These are phyloP conservation scores for Poeciliopsis presidionis DNA, from an alignment of 2,797 vertebrate species.

Conservation along the genomic window DNA sequence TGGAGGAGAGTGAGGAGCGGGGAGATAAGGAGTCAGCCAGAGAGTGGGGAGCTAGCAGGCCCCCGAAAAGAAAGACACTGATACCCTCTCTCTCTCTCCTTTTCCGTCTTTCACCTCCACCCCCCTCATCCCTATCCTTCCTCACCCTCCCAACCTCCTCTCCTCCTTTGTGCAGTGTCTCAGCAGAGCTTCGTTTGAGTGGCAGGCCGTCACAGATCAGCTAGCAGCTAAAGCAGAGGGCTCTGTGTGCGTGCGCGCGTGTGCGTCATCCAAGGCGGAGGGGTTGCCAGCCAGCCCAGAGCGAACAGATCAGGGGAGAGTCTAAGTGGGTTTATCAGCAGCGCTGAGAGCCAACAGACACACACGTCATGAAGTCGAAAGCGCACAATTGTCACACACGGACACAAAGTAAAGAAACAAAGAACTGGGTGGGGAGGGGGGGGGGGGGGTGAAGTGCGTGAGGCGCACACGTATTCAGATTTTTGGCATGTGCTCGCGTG, in stretches of 20 bases:
- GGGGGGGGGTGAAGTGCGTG: slow-evolving; percentile 15
- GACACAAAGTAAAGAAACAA: slow-evolving; percentile 65
- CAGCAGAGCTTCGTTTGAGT: slow-evolving; percentile 94
- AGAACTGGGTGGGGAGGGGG: slow-evolving; percentile 24
- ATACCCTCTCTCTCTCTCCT: slow-evolving; percentile 60
- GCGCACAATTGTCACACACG: slow-evolving; percentile 53
- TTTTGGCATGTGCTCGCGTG: slow-evolving; percentile 48
- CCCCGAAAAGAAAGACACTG: slow-evolving; percentile 73
- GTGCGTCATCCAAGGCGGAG: slow-evolving; percentile 74
- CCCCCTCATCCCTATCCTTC: slow-evolving; percentile 64
- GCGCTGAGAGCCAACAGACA: slow-evolving; percentile 88
- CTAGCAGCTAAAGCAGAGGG: slow-evolving; percentile 80
- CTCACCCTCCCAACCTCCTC: slow-evolving; percentile 74
- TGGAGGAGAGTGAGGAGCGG: slow-evolving; percentile 73
- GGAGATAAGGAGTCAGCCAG: slow-evolving; percentile 76
- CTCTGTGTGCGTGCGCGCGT: slow-evolving; percentile 41
- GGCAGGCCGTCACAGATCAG: slow-evolving; percentile 99
- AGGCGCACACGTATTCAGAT: slow-evolving; percentile 55
- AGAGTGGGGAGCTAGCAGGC: slow-evolving; percentile 69
- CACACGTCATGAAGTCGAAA: slow-evolving; percentile 43
- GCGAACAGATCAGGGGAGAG: slow-evolving; percentile 95
- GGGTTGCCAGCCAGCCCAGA: slow-evolving; percentile 93
- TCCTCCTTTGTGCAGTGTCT: slow-evolving; percentile 94
- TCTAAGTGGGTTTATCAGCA: slow-evolving; percentile 98
- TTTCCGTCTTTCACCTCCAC: slow-evolving; percentile 55